Percentiles rank a stretch among this genome's conserved stretches.
Conservation (phyloP, 2,888 invertebrate genomes). For the Erpobdella octoculata region DNA sequence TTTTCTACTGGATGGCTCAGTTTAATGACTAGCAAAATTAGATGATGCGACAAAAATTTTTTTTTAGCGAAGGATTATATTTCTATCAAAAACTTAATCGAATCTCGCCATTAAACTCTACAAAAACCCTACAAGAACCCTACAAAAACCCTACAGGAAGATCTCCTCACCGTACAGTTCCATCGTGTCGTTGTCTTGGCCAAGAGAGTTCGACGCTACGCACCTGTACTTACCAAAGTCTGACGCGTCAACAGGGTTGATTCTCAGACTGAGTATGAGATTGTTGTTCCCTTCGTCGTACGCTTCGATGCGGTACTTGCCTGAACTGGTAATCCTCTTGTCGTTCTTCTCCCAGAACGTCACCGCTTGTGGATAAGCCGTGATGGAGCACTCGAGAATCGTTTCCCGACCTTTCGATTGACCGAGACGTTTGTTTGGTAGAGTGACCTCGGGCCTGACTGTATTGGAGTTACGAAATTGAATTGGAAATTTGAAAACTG, state of each 20-base stretch:
- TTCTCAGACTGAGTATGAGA: constrained; percentile 34
- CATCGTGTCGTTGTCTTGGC: constrained; percentile 33
- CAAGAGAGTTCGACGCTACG: constrained; percentile 35
- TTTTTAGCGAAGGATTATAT: too few species aligned
- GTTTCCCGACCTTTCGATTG: constrained; percentile 43
- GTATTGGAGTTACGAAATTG: constrained; percentile 5
- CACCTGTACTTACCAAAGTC: constrained; percentile 37
- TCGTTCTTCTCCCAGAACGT: constrained; percentile 43
- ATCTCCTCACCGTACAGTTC: constrained; percentile 34
- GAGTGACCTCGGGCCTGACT: constrained; percentile 46
- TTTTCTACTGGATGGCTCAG: too few species aligned
- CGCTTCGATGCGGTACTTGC: constrained; percentile 43
- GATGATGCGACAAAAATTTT: too few species aligned
- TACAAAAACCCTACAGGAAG: too few species aligned
- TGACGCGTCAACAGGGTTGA: constrained; percentile 28
- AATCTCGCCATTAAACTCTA: too few species aligned
- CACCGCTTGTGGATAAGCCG: constrained; percentile 43
- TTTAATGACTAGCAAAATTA: too few species aligned
- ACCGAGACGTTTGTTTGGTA: constrained; percentile 42
- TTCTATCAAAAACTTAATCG: too few species aligned
- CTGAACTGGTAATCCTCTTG: constrained; percentile 39
- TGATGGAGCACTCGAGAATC: constrained; percentile 46
- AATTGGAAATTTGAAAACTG: too few species aligned
- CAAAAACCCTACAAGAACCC: too few species aligned
- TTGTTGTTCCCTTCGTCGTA: constrained; percentile 41